Percentiles rank a stretch among this genome's conserved stretches.
phyloP scores from a whole-genome alignment of 1,140 invertebrate genomes.

The Akabosia matsudoensis region DNA sequence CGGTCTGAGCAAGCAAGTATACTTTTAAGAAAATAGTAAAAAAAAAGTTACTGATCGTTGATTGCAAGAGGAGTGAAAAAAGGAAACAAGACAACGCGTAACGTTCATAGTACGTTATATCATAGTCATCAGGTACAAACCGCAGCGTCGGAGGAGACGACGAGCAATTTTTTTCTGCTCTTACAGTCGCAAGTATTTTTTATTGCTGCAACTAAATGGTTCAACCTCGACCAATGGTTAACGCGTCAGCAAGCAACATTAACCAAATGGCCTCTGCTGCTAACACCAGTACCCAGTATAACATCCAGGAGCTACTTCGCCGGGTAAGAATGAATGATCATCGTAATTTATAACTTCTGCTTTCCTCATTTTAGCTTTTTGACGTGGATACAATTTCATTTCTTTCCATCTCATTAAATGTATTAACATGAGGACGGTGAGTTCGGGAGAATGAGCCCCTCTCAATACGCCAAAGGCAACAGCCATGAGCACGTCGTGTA shows the following conservation, averaged over 20 bases:
- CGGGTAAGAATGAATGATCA: too few species aligned
- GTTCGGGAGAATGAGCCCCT: too few species aligned
- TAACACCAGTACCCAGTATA: slow-evolving; percentile 38
- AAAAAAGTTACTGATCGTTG: too few species aligned
- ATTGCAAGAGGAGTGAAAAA: background rate
- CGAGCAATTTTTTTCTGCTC: background rate
- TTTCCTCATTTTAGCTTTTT: too few species aligned
- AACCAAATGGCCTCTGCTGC: slow-evolving; percentile 32
- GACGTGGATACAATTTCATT: too few species aligned
- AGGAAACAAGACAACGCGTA: background rate
- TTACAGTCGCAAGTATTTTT: slow-evolving; percentile 7
- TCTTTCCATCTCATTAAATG: too few species aligned
- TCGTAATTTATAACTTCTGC: too few species aligned
- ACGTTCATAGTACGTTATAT: background rate
- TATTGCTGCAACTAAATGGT: slow-evolving; percentile 41
- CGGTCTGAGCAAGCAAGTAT: too few species aligned
- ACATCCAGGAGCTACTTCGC: slow-evolving; percentile 44
- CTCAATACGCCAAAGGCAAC: too few species aligned
- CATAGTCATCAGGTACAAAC: background rate
- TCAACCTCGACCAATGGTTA: slow-evolving; percentile 42
- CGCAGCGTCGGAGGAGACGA: background rate
- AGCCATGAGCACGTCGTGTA: too few species aligned
- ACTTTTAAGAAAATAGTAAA: too few species aligned
- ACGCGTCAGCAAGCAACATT: slow-evolving; percentile 11
- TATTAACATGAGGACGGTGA: too few species aligned